phyloP scores from a whole-genome alignment of 2,888 invertebrate species.

The Boloria selene region DNA sequence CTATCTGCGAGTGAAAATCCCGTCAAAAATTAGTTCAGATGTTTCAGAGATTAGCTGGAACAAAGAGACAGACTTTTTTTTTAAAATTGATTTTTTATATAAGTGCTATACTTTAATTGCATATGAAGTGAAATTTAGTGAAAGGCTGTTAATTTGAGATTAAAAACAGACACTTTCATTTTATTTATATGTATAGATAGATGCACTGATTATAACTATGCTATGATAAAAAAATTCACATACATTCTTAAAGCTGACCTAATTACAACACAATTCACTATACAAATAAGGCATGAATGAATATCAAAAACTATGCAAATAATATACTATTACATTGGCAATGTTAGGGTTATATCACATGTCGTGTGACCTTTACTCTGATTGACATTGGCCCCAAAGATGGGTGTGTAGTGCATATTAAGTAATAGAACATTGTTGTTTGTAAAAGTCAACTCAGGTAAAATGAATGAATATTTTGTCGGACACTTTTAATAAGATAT shows the following conservation, averaged over 20 bases:
- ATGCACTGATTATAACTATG: too few species aligned
- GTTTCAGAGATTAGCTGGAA: too few species aligned
- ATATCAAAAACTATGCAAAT: conserved; percentile 26
- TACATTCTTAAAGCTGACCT: conserved; percentile 18
- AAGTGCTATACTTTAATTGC: too few species aligned
- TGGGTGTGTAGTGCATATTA: conserved; percentile 12
- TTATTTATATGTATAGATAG: too few species aligned
- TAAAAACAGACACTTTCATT: too few species aligned
- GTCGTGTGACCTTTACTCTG: conserved; percentile 15
- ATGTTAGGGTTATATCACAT: conserved; percentile 17
- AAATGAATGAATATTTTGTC: not conserved
- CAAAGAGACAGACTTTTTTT: too few species aligned
- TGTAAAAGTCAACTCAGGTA: not conserved
- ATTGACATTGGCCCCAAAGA: conserved; percentile 28
- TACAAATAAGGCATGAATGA: conserved; percentile 21
- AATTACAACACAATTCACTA: conserved; percentile 11
- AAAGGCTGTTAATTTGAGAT: too few species aligned
- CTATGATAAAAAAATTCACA: conserved; percentile 1
- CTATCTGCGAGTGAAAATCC: too few species aligned
- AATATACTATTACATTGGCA: conserved; percentile 27
- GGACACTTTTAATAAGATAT: too few species aligned
- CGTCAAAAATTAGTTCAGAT: too few species aligned
- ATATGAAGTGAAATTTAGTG: too few species aligned
- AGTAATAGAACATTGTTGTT: not conserved
- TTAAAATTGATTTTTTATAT: too few species aligned